Base-by-base conservation (phyloP, 92 coral and sea anemone genomes). In the Ricordea florida region DNA sequence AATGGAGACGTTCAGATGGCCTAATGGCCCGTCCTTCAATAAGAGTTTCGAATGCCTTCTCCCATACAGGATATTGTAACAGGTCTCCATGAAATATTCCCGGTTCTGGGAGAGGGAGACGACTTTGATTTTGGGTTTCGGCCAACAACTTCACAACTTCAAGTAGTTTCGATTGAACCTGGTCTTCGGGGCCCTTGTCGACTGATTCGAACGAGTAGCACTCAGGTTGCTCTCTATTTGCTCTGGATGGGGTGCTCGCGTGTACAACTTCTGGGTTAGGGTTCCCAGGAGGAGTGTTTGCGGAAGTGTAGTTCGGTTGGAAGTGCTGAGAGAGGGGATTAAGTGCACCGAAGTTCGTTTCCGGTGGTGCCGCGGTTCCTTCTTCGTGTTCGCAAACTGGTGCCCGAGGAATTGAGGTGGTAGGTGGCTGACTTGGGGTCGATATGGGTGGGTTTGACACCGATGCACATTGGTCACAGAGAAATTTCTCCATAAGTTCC, bases 11-110 rank as follows among this genome's bases (percentile, higher is more conserved):
- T 28, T 89, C 84, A 22, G 60, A 35, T 0, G 80, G 79, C 16
- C 37, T 66, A 1, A 51, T 31, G 4, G 86, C 87, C 44, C 87
- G 29, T 20, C 72, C 56, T 67, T 84, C 93, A 0, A 84, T 79
- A 2, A 65, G 51, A 0, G 76, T 78, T 34, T 77, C 85, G 24
- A 87, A 77, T 10, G 85, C 82, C 60, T 57, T 79, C 13, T 77
- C 38, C 78, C 81, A 87, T 8, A 62, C 43, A 2, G 85, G 85
- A n/a, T 75, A 87, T 31, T 76, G 78, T 11, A 87, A 49, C n/a
- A 41, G 60, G 24, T 82, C 79, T 14, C 88, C 88, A 20, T 2
- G 10, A 21, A 87, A 67, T 10, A 75, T 53, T 23, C 71, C 65
- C 10, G 81, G 79, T 20, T 82, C 88, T 6, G 85, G 91, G 5